Evolutionary conservation across 2,797 vertebrate genomes (phyloP), one percentile per base, ranked within the genome.

Genomic region (Enteromius unitaeniatus): DNA sequence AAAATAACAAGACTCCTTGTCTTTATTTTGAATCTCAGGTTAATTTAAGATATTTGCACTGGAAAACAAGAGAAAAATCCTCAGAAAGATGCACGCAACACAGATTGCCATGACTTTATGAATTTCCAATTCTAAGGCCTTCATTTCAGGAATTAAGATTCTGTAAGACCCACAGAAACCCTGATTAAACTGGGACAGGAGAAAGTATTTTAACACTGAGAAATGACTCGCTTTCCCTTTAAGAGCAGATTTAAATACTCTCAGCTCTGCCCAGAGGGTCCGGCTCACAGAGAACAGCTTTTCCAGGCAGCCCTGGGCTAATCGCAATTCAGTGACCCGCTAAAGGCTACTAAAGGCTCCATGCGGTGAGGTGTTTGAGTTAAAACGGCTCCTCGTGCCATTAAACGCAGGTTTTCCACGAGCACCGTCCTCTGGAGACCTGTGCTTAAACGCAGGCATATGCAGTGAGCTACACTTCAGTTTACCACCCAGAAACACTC

Each of bases 261-360:
- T 42, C n/a, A n/a, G 47, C 47, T 82, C 47, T 68, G 62, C 60
- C 60, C 72, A 75, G 60, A 82, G 62, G 47, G 31, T 68, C 23
- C 11, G 2, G 80, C 68, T 83, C 72, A 53, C 7, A 49, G n/a
- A 45, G 53, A 70, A 84, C 65, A 70, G 75, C 82, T 84, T 78
- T 84, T 78, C 82, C 75, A 84, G 65, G 53, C 64, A 47, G 82
- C 65, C 65, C 51, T 60, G 53, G 75, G 82, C 82, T 72, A 78
- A 70, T 60, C 49, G 9, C 73, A 67, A 68, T 53, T 70, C 65
- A 78, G 34, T 78, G 82, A 84, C 82, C 75, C 28, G 28, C 65
- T 78, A 55, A 68, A 68, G 81, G 34, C 34, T 75, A 14, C 69
- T 81, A 62, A 73, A 81, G 79, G 47, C 55, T 82, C 42, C 65